Evolutionary conservation across 2,888 invertebrate species (phyloP).

Genomic region (Elgonia sp.): DNA sequence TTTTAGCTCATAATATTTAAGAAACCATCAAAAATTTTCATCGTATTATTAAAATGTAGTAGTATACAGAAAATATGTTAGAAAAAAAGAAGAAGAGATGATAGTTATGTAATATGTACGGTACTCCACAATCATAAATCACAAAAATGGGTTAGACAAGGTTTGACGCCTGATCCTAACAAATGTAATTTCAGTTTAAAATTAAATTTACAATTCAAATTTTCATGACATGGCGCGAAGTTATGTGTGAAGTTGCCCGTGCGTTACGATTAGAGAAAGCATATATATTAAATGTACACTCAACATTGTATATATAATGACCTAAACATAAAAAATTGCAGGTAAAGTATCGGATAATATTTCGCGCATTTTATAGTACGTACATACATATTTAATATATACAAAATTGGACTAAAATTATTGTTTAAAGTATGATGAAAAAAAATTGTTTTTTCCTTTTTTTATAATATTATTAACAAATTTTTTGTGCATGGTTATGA

Average conservation of each 20-base stretch:
- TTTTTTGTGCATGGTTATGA: too few species aligned
- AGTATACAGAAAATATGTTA: too few species aligned
- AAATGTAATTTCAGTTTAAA: conserved; percentile 31
- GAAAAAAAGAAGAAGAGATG: neutral
- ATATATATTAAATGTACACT: conserved; percentile 1
- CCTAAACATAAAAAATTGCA: neutral
- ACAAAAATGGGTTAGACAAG: conserved; percentile 34
- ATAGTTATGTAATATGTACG: neutral
- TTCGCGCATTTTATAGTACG: neutral
- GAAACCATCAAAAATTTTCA: too few species aligned
- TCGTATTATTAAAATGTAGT: too few species aligned
- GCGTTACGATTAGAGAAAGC: conserved; percentile 45
- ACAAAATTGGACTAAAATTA: too few species aligned
- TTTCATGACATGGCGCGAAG: conserved; percentile 26
- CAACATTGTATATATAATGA: neutral
- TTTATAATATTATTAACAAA: too few species aligned
- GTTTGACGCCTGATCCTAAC: conserved; percentile 18
- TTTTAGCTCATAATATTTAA: too few species aligned
- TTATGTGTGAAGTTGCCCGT: conserved; percentile 40
- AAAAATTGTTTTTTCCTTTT: too few species aligned
- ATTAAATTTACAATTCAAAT: conserved; percentile 46
- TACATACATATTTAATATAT: neutral
- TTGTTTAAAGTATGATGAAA: too few species aligned
- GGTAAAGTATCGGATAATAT: neutral
- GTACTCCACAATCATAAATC: conserved; percentile 7